These are phyloP conservation scores for Cephus pulcher DNA, from an alignment of 2,888 invertebrate species.

Conservation along the genomic window DNA sequence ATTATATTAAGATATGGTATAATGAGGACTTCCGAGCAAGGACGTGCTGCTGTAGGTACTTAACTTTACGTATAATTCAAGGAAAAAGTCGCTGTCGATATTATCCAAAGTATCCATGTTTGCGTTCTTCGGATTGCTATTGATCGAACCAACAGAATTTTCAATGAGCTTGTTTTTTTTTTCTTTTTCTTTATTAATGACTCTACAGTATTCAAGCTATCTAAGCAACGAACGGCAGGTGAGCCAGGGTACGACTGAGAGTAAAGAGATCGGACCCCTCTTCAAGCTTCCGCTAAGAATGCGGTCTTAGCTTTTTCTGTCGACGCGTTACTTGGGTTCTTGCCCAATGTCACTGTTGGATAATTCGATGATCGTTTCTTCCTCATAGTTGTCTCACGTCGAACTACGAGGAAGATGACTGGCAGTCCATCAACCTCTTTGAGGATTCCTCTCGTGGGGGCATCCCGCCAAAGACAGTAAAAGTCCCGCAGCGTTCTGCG, in stretches of 20 bases:
- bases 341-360: conserved; percentile 54
- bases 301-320: conserved; percentile 25
- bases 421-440: not conserved
- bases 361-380: conserved; percentile 28
- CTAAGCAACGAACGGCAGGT: not conserved
- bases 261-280: not conserved
- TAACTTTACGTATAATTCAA: conserved; percentile 59
- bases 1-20: not conserved
- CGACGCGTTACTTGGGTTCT: conserved; percentile 41
- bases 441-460: not conserved
- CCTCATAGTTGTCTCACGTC: not conserved
- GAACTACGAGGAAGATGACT: conserved; percentile 1
- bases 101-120: conserved; percentile 56
- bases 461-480: not conserved
- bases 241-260: not conserved
- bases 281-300: not conserved
- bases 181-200: not conserved
- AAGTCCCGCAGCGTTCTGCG: not conserved
- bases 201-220: not conserved
- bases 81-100: conserved; percentile 53
- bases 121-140: not conserved
- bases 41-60: conserved; percentile 39
- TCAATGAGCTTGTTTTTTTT: not conserved
- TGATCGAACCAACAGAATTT: not conserved
- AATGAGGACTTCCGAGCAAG: not conserved